phyloP scores from a whole-genome alignment of 2,888 invertebrate species.

The Acanthosepion lycidas region DNA sequence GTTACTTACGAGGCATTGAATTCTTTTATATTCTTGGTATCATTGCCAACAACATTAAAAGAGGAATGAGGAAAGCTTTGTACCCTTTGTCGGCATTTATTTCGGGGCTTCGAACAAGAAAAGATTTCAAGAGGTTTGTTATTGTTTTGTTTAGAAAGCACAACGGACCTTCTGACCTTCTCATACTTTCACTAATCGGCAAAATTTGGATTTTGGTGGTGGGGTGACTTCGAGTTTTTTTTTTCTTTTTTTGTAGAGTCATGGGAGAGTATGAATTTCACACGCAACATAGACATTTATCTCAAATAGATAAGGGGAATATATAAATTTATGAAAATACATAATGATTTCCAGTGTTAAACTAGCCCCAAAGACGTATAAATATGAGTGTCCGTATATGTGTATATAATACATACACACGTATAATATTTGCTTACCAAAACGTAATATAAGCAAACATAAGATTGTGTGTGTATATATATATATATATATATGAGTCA shows the following conservation, averaged over 20 bases:
- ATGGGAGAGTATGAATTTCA: background rate
- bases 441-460: too few relatives aligned
- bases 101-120: constrained; percentile 22
- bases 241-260: background rate
- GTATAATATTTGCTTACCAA: too few relatives aligned
- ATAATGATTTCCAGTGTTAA: background rate
- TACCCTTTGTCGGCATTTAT: background rate
- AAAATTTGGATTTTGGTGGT: background rate
- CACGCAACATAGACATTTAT: background rate
- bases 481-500: background rate
- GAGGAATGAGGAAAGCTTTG: background rate
- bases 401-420: too few relatives aligned
- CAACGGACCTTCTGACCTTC: background rate
- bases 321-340: background rate
- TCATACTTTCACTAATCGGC: background rate
- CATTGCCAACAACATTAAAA: background rate
- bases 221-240: background rate
- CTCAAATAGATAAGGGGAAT: background rate
- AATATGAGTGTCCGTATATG: background rate
- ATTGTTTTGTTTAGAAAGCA: constrained; percentile 9
- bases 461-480: background rate
- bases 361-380: background rate
- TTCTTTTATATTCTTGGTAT: background rate
- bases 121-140: constrained; percentile 2
- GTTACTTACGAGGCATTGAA: constrained; percentile 8